Conservation (phyloP, 2,888 invertebrate genomes). For the Acleris sparsana region DNA sequence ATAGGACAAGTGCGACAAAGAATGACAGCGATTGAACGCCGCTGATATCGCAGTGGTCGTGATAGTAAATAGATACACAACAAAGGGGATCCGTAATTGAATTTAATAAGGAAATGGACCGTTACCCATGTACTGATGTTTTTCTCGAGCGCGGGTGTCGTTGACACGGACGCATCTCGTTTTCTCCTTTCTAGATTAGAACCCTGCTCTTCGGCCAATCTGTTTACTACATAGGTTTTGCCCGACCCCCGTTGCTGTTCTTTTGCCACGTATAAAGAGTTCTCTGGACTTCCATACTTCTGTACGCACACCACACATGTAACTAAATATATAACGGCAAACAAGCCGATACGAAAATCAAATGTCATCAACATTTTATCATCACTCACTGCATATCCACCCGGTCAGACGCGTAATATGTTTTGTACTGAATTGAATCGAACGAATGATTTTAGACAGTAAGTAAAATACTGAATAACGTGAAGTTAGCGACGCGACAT, state of each 20-base stretch:
- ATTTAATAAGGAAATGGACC: conserved; percentile 62
- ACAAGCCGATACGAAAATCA: conserved; percentile 61
- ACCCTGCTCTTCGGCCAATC: conserved; percentile 48
- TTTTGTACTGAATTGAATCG: conserved; percentile 29
- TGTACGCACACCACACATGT: conserved; percentile 56
- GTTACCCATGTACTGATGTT: conserved; percentile 81
- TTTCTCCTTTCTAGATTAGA: conserved; percentile 61
- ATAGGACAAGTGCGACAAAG: conserved; percentile 44
- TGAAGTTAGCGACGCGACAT: conserved; percentile 26
- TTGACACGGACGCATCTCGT: conserved; percentile 62
- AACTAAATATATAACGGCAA: conserved; percentile 60
- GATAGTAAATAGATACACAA: conserved; percentile 49
- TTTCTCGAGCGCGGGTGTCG: conserved; percentile 59
- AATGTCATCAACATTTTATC: conserved; percentile 75
- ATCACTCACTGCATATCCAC: conserved; percentile 59
- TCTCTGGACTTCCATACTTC: conserved; percentile 59
- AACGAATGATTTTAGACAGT: conserved; percentile 4
- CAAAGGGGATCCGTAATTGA: conserved; percentile 55
- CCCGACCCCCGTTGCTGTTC: conserved; percentile 49
- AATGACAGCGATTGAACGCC: conserved; percentile 48
- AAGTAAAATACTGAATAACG: conserved; percentile 20
- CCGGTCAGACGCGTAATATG: conserved; percentile 23
- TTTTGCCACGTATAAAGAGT: conserved; percentile 68
- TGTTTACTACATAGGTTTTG: conserved; percentile 65
- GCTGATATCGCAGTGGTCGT: conserved; percentile 42